Evolutionary conservation across 2,113 vertebrate genomes (phyloP).

Genomic region (Cottus gobio): DNA sequence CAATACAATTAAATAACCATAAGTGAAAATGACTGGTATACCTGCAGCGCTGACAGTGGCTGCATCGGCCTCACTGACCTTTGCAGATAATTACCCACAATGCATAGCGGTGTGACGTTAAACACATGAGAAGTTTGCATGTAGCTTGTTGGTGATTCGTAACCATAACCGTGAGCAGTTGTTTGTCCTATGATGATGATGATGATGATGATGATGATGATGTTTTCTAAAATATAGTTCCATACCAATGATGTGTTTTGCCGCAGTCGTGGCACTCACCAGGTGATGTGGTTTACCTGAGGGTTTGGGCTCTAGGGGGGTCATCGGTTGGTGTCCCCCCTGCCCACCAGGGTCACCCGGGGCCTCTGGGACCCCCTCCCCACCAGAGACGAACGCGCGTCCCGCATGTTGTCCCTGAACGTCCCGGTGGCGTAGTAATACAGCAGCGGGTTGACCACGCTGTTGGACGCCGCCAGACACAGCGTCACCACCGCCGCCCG

Average conservation of each 20-base stretch:
- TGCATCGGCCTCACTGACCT: background rate
- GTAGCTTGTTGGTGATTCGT: background rate
- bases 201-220: too few species aligned
- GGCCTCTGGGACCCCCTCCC: conserved; percentile 16
- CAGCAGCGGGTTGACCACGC: conserved; percentile 80
- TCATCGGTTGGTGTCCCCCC: conserved; percentile 1
- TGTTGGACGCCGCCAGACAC: conserved; percentile 78
- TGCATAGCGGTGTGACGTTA: background rate
- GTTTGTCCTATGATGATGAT: too few species aligned
- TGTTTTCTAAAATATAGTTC: too few species aligned
- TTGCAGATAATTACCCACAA: background rate
- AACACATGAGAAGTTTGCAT: background rate
- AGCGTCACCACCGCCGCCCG: conserved; percentile 71
- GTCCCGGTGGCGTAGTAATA: conserved; percentile 80
- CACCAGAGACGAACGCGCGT: background rate
- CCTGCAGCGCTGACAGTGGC: too few species aligned
- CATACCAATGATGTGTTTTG: too few species aligned
- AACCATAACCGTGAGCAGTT: too few species aligned
- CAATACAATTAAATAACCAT: background rate
- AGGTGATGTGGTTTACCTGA: too few species aligned
- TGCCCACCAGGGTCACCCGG: background rate
- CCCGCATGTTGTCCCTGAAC: conserved; percentile 59
- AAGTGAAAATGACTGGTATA: too few species aligned
- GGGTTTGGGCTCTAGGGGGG: too few species aligned
- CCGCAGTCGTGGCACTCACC: too few species aligned